Conservation (phyloP, 2,888 invertebrate genomes). For the Tetragnatha montana region DNA sequence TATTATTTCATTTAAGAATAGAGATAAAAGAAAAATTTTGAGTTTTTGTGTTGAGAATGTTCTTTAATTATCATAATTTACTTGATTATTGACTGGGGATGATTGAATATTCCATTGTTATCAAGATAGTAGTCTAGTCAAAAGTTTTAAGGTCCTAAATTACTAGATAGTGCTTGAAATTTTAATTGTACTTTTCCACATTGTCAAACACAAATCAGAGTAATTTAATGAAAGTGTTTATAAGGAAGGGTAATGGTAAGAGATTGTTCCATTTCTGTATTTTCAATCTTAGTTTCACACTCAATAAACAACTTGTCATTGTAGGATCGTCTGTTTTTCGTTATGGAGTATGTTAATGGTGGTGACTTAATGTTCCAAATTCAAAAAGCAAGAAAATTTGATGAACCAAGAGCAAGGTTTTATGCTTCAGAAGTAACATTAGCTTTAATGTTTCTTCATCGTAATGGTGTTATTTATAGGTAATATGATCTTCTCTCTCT, state of each 20-base stretch:
- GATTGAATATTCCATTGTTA: no score
- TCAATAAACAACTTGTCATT: not conserved
- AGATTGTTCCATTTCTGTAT: no score
- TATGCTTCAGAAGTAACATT: slow-evolving; percentile 99
- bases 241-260: not conserved
- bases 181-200: no score
- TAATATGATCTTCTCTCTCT: slow-evolving; percentile 19
- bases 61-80: no score
- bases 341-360: slow-evolving; percentile 99
- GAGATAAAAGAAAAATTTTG: no score
- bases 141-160: no score
- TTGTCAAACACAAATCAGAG: not conserved
- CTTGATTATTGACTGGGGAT: no score
- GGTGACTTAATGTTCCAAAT: slow-evolving; percentile 99
- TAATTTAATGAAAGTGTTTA: not conserved
- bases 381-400: slow-evolving; percentile 97
- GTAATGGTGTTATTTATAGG: slow-evolving; percentile 96
- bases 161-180: no score
- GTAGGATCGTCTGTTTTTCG: slow-evolving; percentile 94
- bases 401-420: slow-evolving; percentile 94
- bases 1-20: no score
- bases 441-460: slow-evolving; percentile 97
- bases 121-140: no score
- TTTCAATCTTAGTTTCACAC: no score
- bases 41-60: no score